A percentile compares a stretch with the other conserved stretches of the same genome.
phyloP scores from a whole-genome alignment of 2,113 vertebrate species.

The Tachycineta bicolor region DNA sequence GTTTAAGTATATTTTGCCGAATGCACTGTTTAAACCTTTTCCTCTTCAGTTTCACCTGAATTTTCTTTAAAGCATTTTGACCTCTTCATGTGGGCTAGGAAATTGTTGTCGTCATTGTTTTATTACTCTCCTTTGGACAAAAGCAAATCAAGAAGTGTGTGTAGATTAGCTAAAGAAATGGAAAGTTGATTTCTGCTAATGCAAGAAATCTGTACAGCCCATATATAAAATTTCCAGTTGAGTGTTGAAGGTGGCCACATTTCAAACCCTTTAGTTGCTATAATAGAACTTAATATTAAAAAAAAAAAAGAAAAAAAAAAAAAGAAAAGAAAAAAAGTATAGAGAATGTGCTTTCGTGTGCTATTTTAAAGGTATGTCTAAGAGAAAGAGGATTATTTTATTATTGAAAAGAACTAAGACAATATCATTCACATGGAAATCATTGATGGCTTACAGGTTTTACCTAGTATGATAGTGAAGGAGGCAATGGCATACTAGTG shows the following conservation, averaged over 20 bases:
- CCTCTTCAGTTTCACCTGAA: background rate
- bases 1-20: background rate
- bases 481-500: background rate
- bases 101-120: background rate
- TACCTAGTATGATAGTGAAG: background rate
- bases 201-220: background rate
- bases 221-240: background rate
- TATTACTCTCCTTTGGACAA: slow-evolving; percentile 14
- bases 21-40: background rate
- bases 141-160: slow-evolving; percentile 37
- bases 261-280: slow-evolving; percentile 43
- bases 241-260: background rate
- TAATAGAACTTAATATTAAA: background rate
- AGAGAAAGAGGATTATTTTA: background rate
- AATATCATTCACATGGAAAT: slow-evolving; percentile 43
- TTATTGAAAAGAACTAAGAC: background rate
- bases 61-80: background rate
- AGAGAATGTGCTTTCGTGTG: background rate
- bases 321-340: background rate
- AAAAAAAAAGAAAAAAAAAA: background rate
- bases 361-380: slow-evolving; percentile 18
- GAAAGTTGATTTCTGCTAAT: background rate
- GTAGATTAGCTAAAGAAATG: slow-evolving; percentile 4
- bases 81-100: background rate
- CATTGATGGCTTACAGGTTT: background rate